Percentiles rank a stretch among this genome's conserved stretches.
phyloP scores from a whole-genome alignment of 1,140 invertebrate species.

The Doryteuthis pealeii region DNA sequence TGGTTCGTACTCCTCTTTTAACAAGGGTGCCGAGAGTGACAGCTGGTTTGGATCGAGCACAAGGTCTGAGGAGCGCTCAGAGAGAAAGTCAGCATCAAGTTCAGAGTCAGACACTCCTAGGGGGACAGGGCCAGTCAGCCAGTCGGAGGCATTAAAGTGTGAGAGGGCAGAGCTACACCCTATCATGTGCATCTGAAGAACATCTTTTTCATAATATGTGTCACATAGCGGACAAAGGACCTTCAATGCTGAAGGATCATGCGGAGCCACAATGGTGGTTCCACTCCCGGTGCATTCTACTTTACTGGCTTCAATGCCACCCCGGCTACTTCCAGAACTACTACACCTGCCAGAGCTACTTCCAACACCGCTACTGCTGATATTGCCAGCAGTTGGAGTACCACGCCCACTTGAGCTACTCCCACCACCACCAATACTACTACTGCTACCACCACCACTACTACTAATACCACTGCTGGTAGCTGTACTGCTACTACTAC shows the following conservation, averaged over 20 bases:
- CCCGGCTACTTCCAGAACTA: not conserved
- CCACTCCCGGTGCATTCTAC: no score
- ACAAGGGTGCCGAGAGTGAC: not conserved
- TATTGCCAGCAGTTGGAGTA: no score
- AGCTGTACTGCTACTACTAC: not conserved
- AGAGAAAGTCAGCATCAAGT: not conserved
- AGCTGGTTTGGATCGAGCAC: not conserved
- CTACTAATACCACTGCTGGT: not conserved
- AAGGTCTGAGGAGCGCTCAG: not conserved
- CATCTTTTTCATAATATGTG: conserved; percentile 2
- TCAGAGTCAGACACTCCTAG: not conserved
- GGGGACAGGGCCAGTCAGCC: not conserved
- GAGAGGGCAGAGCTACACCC: not conserved
- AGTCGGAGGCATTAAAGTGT: not conserved
- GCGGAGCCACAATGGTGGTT: no score
- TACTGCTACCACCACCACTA: not conserved
- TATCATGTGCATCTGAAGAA: conserved; percentile 4
- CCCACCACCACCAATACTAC: not conserved
- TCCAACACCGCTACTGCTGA: no score
- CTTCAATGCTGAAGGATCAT: not conserved
- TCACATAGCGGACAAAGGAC: not conserved
- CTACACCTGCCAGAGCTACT: no score
- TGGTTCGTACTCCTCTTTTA: not conserved
- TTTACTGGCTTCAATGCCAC: not conserved
- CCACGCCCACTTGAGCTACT: no score